Base-by-base conservation (phyloP, 2,797 vertebrate species). In the Enteromius afrohamiltoni region DNA sequence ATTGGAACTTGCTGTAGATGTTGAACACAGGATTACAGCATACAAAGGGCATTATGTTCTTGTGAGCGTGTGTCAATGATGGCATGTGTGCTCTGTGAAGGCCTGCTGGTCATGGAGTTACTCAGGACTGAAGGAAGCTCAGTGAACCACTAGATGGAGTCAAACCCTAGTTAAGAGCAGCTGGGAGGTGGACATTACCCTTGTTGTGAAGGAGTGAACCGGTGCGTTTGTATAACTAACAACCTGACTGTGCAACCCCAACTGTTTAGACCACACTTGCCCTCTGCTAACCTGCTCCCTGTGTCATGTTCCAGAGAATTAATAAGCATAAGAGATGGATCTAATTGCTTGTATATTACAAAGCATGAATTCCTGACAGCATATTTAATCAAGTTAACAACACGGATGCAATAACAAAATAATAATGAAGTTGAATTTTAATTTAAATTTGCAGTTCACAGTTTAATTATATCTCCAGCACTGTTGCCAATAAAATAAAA, bases 121-220 rank as follows among this genome's bases (percentile, higher is more conserved):
- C 47, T 76, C 68, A 58, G 21, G 68, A 86, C 64, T 93, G 93
- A 94, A 92, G 85, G 83, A 88, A 90, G 84, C 89, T 53, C 31
- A 14, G 82, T 78, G 80, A 74, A 85, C 95, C 95, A 95, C 95
- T 95, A 96, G 95, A 95, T 95, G 95, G 95, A 93, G 95, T 89
- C 91, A 95, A 91, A 95, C 93, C 92, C 95, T 92, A 91, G 91
- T 90, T 87, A 92, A 94, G 94, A 91, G 92, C 89, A 16, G 85
- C 17, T 3, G 7, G 47, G 76, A 17, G 29, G 34, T 58, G 71
- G 64, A 79, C 76, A 76, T 58, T 31, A 77, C 47, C 60, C 75
- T 67, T 34, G 47, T 83, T 60, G 65, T 70, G 40, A 51, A 83
- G 42, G 14, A 60, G 64, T 19, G 37, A 68, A 70, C 47, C 26